phyloP scores from a whole-genome alignment of 2,888 invertebrate genomes.

The Mythimna albipuncta region DNA sequence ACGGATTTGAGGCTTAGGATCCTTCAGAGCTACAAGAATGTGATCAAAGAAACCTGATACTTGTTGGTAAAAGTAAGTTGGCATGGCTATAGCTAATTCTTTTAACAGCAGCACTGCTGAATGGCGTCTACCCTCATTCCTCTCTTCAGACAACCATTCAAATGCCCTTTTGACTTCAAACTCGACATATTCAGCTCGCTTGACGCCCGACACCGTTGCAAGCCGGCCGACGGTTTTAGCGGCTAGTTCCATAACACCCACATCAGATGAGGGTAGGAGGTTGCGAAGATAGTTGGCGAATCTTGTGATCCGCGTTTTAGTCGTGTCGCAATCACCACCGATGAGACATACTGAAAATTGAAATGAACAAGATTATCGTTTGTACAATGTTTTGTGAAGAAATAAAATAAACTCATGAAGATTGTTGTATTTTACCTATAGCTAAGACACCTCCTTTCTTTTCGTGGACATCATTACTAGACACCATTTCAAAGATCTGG shows the following conservation, averaged over 20 bases:
- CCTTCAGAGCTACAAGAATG: slow-evolving; percentile 97
- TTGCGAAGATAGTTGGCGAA: slow-evolving; percentile 98
- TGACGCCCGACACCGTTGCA: slow-evolving; percentile 97
- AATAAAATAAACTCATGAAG: not conserved
- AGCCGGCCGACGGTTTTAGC: slow-evolving; percentile 98
- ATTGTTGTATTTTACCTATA: slow-evolving; percentile 91
- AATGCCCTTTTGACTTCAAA: slow-evolving; percentile 99
- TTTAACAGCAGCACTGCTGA: slow-evolving; percentile 97
- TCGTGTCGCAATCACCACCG: slow-evolving; percentile 97
- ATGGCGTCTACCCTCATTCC: slow-evolving; percentile 97
- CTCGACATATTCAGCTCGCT: slow-evolving; percentile 99
- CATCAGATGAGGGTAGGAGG: slow-evolving; percentile 97
- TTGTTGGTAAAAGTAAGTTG: slow-evolving; percentile 99
- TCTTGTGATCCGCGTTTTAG: slow-evolving; percentile 96
- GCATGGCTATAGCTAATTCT: slow-evolving; percentile 98
- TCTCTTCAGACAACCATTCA: slow-evolving; percentile 98
- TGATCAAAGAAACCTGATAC: slow-evolving; percentile 98
- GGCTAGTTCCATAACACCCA: slow-evolving; percentile 98
- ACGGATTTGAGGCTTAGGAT: slow-evolving; percentile 97
- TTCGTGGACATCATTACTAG: slow-evolving; percentile 97
- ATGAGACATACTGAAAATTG: slow-evolving; percentile 95
- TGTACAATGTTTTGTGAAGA: not conserved
- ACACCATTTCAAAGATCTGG: slow-evolving; percentile 99
- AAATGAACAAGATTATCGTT: not conserved
- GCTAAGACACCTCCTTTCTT: slow-evolving; percentile 98